Conservation (phyloP, 2,888 invertebrate genomes). For the Cataglyphis rosenhaueri region DNA sequence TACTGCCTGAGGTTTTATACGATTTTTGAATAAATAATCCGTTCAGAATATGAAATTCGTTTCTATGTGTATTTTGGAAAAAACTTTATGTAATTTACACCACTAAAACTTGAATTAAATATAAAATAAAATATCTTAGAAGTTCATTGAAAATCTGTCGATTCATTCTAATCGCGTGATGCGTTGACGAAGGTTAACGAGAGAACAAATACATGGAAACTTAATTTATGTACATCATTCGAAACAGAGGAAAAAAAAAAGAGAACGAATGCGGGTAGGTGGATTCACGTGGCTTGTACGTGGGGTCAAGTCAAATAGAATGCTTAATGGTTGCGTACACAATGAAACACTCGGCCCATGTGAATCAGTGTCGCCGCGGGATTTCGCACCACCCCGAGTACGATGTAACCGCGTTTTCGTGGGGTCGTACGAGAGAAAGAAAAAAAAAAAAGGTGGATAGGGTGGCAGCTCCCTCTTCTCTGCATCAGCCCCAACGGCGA, state of each 20-base stretch:
- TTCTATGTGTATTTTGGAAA: neutral
- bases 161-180: constrained; percentile 37
- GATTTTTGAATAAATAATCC: neutral
- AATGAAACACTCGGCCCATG: constrained; percentile 48
- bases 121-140: constrained; percentile 30
- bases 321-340: constrained; percentile 53
- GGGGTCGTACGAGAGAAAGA: constrained; percentile 20
- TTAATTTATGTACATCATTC: constrained; percentile 51
- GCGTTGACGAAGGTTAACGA: constrained; percentile 12
- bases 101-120: neutral
- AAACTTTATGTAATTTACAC: neutral
- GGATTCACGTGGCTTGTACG: constrained; percentile 28
- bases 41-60: neutral
- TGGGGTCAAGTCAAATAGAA: constrained; percentile 53
- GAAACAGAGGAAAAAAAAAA: neutral
- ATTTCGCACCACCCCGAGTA: constrained; percentile 54
- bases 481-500: constrained; percentile 32
- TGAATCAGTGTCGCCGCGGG: constrained; percentile 60
- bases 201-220: constrained; percentile 42
- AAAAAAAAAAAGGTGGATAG: neutral
- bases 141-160: constrained; percentile 23
- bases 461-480: constrained; percentile 7
- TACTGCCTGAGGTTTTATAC: neutral
- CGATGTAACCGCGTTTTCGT: constrained; percentile 48
- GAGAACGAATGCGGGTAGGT: constrained; percentile 12